Evolutionary conservation across 2,797 vertebrate species (phyloP), one percentile per base, ranked within the genome.

Genomic region (Clarias platycephalus): DNA sequence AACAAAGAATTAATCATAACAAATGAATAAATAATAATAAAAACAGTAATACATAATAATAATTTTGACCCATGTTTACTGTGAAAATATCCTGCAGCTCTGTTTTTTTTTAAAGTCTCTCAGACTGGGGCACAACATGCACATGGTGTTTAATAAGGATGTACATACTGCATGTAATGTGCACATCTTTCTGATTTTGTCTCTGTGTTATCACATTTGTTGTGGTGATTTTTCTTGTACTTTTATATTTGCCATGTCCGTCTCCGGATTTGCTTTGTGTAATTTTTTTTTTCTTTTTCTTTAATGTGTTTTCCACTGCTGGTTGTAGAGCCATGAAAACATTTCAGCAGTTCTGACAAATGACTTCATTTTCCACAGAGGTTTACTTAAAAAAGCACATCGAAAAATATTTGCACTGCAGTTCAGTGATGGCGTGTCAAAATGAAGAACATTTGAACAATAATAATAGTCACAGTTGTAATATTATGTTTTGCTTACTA

Each of bases 311-410:
- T 79, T 37, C 62, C 44, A 34, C 20, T 28, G 18, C 70, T 44
- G 63, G 67, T 63, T 63, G 72, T 16, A 34, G 55, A 68, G 66
- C 18, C 31, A 28, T 74, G 26, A 85, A 67, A 75, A 81, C 70
- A 81, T 34, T 68, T 24, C 18, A 82, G 63, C 63, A 44, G 71
- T 18, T 28, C 20, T 62, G 72, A 80, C 16, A 81, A 49, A 70
- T 78, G n/a, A 68, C n/a, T 49, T 81, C 18, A 76, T 81, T 81
- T 85, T 63, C 57, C 22, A 34, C 20, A 24, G 20, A 75, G 5
- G 22, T 44, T 57, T 40, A 9, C 20, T 55, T 8, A 80, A 34
- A 53, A 44, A 44, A 66, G 77, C 44, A 31, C 24, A 16, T 7
- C 6, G 68, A 28, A 34, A 53, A 31, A 76, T 5, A 31, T 74